Evolutionary conservation across 1,140 invertebrate species (phyloP).

Genomic region (Spodoptera litura): DNA sequence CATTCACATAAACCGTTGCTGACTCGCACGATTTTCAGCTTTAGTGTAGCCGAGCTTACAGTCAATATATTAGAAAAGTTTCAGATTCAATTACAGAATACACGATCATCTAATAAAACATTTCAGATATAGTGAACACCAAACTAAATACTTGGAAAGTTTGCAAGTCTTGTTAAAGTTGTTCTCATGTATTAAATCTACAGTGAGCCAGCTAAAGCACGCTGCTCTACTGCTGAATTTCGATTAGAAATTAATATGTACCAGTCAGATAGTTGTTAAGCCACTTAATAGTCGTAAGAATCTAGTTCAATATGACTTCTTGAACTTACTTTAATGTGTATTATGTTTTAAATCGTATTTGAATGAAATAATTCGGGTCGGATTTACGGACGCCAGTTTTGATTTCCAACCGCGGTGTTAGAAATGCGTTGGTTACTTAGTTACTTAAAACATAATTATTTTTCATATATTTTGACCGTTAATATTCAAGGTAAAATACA

Average conservation of each 20-base stretch:
- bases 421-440: no score
- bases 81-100: constrained; percentile 12
- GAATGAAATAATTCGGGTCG: no score
- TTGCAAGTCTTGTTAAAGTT: constrained; percentile 31
- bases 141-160: constrained; percentile 38
- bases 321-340: no score
- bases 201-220: constrained; percentile 10
- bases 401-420: neutral
- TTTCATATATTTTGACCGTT: no score
- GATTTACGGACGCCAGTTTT: no score
- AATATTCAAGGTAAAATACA: no score
- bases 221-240: constrained; percentile 19
- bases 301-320: neutral
- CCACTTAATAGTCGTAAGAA: neutral
- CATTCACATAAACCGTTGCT: neutral
- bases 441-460: no score
- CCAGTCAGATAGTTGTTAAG: neutral
- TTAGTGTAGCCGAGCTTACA: constrained; percentile 7
- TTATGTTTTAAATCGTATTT: no score
- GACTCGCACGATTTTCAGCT: neutral
- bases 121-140: constrained; percentile 12
- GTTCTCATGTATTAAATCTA: constrained; percentile 29
- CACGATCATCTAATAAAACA: constrained; percentile 33
- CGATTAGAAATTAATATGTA: constrained; percentile 39
- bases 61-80: constrained; percentile 31